These are phyloP conservation scores for Acanthacorydalis orientalis DNA, from an alignment of 2,888 invertebrate genomes.

Conservation along the genomic window DNA sequence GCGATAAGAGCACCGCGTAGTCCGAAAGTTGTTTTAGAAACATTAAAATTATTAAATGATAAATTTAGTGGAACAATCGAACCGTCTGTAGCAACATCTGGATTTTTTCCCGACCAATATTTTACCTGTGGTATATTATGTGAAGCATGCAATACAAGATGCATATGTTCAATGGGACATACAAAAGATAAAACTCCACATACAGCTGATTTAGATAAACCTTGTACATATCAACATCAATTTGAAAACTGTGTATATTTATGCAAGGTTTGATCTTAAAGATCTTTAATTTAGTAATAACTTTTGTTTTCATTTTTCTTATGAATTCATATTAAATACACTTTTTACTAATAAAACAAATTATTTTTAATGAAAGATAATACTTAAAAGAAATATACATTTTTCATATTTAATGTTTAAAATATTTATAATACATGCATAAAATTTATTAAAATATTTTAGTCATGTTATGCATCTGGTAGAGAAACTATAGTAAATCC, in stretches of 20 bases:
- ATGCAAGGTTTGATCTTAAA: constrained; percentile 30
- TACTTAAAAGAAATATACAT: too few species aligned
- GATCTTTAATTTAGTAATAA: neutral
- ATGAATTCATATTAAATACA: too few species aligned
- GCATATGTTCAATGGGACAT: constrained; percentile 50
- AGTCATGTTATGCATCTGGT: constrained; percentile 24
- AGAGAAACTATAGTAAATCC: constrained; percentile 40
- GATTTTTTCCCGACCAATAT: constrained; percentile 53
- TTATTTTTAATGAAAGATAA: too few species aligned
- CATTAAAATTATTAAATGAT: constrained; percentile 52
- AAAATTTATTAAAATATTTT: constrained; percentile 8
- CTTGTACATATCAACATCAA: constrained; percentile 52
- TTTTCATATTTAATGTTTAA: too few species aligned
- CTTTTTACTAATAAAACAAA: too few species aligned
- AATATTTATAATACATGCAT: constrained; percentile 4
- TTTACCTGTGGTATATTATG: constrained; percentile 59
- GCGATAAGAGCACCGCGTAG: constrained; percentile 51
- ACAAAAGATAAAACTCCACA: constrained; percentile 42
- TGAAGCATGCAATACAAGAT: constrained; percentile 46
- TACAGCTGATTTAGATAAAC: constrained; percentile 25
- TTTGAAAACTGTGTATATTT: constrained; percentile 51
- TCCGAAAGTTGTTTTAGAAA: constrained; percentile 46
- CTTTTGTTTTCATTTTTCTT: too few species aligned
- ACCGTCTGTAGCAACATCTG: constrained; percentile 31
- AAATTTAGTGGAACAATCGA: constrained; percentile 55